Conservation (phyloP, 2,797 vertebrate genomes). For the Ptychadena robeensis region DNA sequence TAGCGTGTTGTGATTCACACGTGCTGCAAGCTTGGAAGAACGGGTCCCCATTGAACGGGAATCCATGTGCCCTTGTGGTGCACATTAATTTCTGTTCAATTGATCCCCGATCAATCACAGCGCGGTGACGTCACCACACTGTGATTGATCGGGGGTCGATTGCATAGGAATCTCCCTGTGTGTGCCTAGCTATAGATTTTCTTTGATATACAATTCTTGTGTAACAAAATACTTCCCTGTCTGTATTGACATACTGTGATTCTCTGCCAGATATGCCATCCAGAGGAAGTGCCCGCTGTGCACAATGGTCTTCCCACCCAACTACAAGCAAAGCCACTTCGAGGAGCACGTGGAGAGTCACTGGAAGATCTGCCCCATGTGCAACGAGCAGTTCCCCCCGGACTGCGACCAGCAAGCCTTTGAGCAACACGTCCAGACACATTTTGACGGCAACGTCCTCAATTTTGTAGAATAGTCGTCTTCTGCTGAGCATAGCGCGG, state of each 20-base stretch:
- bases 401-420: slow-evolving; percentile 95
- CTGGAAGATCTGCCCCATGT: slow-evolving; percentile 99
- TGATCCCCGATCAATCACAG: too few relatives aligned
- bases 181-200: too few relatives aligned
- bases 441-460: slow-evolving; percentile 89
- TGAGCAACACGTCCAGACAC: slow-evolving; percentile 94
- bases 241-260: neutral
- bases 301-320: slow-evolving; percentile 94
- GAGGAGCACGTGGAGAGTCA: slow-evolving; percentile 98
- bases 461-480: slow-evolving; percentile 82
- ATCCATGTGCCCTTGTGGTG: too few relatives aligned
- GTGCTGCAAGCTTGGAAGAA: too few relatives aligned
- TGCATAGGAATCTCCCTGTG: too few relatives aligned
- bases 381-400: slow-evolving; percentile 95
- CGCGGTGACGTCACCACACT: too few relatives aligned
- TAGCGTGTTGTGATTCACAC: too few relatives aligned
- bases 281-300: slow-evolving; percentile 96
- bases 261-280: slow-evolving; percentile 81
- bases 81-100: too few relatives aligned
- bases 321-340: slow-evolving; percentile 96
- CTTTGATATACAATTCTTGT: too few relatives aligned
- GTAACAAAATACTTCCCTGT: too few relatives aligned
- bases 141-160: too few relatives aligned
- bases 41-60: too few relatives aligned
- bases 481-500: slow-evolving; percentile 56